Base-by-base conservation (phyloP, 2,888 invertebrate genomes). In the Drosophila nigricruria region DNA sequence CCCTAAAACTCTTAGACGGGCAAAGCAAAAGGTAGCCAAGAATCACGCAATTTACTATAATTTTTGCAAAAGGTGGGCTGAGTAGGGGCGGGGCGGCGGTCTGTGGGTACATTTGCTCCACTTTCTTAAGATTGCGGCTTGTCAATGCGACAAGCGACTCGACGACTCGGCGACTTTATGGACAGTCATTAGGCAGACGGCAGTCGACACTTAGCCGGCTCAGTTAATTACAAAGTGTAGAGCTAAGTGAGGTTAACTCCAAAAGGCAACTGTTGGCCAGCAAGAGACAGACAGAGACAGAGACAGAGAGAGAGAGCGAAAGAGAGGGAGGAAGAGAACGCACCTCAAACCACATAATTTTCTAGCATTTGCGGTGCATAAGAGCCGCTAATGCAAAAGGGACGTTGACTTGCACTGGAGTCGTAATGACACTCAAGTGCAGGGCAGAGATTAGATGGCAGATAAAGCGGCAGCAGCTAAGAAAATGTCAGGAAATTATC, bases 21-120 rank as follows among this genome's bases (percentile, higher is more conserved):
- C 52, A 25, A 27, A 16, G 32, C 50, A 70, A 60, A 70, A 71
- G 77, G 74, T 70, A 74, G 71, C 71, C 74, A 23, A 70, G 80
- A 88, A 81, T 85, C 85, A 85, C 83, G 82, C 88, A 89, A 88
- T 88, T 86, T 88, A 81, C 82, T 86, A 87, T 84, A 86, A 88
- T 88, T 88, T 78, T 63, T 56, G 40, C 60, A 60, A 60, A 45
- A 42, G 58, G 18, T n/a, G 45, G n/a, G 62, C 32, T 34, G 27
- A 12, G 18, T 12, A 14, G 12, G 14, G 4, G 52, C 9, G 14
- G 4, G 52, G 8, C 0, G 14, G 10, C 14, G 12, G 40, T 27
- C n/a, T 20, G 23, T 4, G 50, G 42, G 43, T 25, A 42, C 50
- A 50, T 65, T 59, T 81, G 86, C 78, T 84, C 87, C 70, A 86